Evolutionary conservation across 2,888 invertebrate genomes (phyloP), one percentile per base, ranked within the genome.

Genomic region (Pachymerium ferrugineum): DNA sequence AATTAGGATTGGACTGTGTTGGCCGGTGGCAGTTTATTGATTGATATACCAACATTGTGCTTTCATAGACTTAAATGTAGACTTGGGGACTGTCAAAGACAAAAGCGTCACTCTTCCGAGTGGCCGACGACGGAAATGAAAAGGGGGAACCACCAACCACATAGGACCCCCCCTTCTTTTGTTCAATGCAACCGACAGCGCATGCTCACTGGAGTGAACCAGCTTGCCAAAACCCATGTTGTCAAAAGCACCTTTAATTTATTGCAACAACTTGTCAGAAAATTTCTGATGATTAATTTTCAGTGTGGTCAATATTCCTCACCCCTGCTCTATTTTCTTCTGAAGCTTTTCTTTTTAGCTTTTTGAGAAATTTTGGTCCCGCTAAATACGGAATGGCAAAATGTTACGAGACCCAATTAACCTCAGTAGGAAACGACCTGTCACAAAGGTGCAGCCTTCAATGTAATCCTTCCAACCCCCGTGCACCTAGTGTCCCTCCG

Each of bases 61-160:
- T 62, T 62, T 62, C 62, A 62, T 62, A 28, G 62, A 62, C 62
- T 62, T 62, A 62, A 62, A 62, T 62, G 25, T 62, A 10, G 62
- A 62, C 62, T 62, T 62, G 62, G 62, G n/a, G 62, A 62, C 62
- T 62, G 62, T 62, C 62, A 62, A 62, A 62, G 62, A 62, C 62
- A 62, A 62, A 62, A 62, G 62, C 62, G 62, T 62, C 62, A 62
- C 14, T 62, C 62, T 62, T 62, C 62, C 62, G 62, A 62, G 28
- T 62, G 62, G 62, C 62, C 62, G 62, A 62, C 62, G 10, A 62
- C 62, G 62, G 62, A 62, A 62, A 62, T 62, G 62, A 62, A 62
- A 62, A 25, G 62, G 62, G 62, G 28, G 62, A 28, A 62, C 25
- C 62, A 25, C 25, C 62, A 62, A 62, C 62, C 62, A 25, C 62